Evolutionary conservation across 2,113 vertebrate species (phyloP).

Genomic region (Heteronetta atricapilla): DNA sequence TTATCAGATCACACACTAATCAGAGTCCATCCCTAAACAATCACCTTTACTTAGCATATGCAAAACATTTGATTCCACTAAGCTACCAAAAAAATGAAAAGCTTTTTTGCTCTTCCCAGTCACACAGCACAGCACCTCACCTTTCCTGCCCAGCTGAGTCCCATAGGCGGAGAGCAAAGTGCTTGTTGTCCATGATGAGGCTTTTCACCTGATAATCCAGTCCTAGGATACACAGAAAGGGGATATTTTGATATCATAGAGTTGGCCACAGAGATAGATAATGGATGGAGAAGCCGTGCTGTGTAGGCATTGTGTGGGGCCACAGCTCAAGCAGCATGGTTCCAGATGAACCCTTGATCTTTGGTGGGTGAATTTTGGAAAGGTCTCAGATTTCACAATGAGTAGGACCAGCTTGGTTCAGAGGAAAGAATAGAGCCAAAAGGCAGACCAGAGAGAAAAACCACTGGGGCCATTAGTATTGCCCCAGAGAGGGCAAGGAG

Average conservation of each 20-base stretch:
- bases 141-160: slow-evolving; percentile 96
- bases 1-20: neutral
- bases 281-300: neutral
- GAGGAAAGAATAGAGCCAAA: neutral
- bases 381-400: neutral
- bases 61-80: neutral
- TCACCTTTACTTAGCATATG: neutral
- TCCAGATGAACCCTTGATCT: neutral
- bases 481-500: neutral
- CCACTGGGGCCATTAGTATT: neutral
- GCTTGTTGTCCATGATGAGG: slow-evolving; percentile 80
- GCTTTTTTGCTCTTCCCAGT: neutral
- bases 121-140: slow-evolving; percentile 61
- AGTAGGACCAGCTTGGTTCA: neutral
- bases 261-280: neutral
- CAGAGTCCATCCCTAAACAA: neutral
- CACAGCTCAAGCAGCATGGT: neutral
- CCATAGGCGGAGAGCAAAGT: slow-evolving; percentile 87
- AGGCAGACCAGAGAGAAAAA: neutral
- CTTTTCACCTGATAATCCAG: slow-evolving; percentile 86
- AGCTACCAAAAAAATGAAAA: neutral
- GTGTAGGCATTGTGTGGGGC: neutral
- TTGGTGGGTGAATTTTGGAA: neutral
- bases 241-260: neutral
- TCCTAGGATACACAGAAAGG: slow-evolving; percentile 75